Conservation (phyloP, 2,113 vertebrate species). For the Ochotona curzoniae region DNA sequence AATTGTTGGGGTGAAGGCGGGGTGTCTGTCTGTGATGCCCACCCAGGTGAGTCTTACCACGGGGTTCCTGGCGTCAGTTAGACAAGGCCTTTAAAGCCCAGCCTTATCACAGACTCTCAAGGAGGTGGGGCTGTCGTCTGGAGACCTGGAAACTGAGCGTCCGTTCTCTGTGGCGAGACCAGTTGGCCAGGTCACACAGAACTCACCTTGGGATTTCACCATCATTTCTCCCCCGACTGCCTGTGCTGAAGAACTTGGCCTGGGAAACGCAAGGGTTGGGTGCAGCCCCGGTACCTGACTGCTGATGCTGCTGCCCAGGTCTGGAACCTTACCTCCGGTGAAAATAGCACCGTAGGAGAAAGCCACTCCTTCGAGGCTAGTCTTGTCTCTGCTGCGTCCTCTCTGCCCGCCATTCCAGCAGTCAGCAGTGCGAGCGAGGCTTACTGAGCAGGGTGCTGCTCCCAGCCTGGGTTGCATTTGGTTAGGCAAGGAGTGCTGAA, state of each 20-base stretch:
- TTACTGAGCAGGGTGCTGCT: neutral
- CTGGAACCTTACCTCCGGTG: neutral
- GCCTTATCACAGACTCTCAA: neutral
- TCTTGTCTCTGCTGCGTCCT: neutral
- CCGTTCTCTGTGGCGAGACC: neutral
- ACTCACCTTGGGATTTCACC: neutral
- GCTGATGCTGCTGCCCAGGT: too few species aligned
- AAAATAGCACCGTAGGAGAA: neutral
- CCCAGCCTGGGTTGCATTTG: neutral
- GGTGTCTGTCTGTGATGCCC: neutral
- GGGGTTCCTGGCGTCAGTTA: neutral
- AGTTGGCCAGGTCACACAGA: neutral
- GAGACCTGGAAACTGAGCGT: neutral
- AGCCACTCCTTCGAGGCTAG: neutral
- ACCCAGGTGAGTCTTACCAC: neutral
- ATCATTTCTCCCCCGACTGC: neutral
- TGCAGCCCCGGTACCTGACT: too few species aligned
- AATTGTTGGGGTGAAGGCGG: neutral
- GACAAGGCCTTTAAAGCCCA: neutral
- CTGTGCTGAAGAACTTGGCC: neutral
- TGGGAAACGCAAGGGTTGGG: neutral
- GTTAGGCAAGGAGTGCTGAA: rapidly evolving
- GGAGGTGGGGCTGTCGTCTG: too few species aligned
- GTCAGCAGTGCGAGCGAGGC: neutral
- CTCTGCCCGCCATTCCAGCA: neutral